phyloP scores from a whole-genome alignment of 37 sponge, comb jelly and placozoan genomes.

The Eunapius fragilis region DNA sequence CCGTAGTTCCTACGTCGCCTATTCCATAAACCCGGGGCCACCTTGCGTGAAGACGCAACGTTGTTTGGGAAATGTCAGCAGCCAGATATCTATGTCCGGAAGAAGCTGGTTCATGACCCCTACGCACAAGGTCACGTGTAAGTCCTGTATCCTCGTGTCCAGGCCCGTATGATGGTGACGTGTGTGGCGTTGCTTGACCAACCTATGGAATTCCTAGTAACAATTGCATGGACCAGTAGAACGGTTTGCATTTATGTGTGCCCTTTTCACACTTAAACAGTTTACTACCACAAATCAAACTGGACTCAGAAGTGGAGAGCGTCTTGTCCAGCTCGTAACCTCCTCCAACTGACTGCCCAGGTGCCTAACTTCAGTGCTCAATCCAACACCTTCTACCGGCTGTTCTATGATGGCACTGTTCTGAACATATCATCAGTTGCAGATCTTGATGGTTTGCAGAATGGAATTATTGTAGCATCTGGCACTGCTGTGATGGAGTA shows the following conservation, averaged over 20 bases:
- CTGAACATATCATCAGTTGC: neutral
- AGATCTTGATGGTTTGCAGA: neutral
- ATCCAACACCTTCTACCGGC: neutral
- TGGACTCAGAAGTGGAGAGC: neutral
- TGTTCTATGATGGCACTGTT: neutral
- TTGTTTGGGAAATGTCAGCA: neutral
- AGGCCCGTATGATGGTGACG: neutral
- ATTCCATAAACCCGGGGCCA: neutral
- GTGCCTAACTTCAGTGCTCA: neutral
- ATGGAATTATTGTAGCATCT: neutral
- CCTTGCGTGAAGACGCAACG: neutral
- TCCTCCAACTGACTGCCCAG: neutral
- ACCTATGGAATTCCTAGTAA: too few species aligned
- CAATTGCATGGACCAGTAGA: too few species aligned
- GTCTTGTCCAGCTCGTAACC: neutral
- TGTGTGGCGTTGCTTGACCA: too few species aligned
- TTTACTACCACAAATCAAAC: neutral
- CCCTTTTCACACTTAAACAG: neutral
- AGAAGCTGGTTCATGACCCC: neutral
- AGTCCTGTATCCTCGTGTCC: neutral
- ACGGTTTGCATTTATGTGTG: too few species aligned
- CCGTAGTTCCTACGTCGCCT: neutral
- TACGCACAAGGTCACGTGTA: neutral
- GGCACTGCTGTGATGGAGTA: neutral
- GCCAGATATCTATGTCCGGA: neutral